Evolutionary conservation across 1,140 invertebrate genomes (phyloP).

Genomic region (Portunus trituberculatus): DNA sequence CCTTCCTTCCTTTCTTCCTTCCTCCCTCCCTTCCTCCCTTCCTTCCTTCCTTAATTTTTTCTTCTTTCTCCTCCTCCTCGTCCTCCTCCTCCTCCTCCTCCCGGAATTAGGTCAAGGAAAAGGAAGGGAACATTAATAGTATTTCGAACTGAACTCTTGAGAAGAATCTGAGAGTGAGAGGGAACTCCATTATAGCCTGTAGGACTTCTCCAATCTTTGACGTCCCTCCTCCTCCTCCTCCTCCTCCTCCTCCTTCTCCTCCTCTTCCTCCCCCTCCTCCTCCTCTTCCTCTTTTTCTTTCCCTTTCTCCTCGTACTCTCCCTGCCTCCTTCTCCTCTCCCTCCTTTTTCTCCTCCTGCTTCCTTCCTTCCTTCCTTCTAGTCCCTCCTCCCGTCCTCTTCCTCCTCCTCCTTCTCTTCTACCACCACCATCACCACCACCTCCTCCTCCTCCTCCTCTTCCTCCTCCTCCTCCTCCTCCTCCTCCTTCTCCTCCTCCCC

Average conservation of each 20-base stretch:
- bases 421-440: background rate
- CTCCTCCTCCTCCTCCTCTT: constrained; percentile 3
- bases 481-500: too few relatives aligned
- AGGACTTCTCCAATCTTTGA: background rate
- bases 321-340: too few relatives aligned
- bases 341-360: too few relatives aligned
- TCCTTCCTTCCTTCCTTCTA: too few relatives aligned
- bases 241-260: too few relatives aligned
- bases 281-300: too few relatives aligned
- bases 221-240: too few relatives aligned
- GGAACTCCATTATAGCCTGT: background rate
- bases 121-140: background rate
- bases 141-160: background rate
- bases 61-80: background rate
- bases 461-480: background rate
- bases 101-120: background rate
- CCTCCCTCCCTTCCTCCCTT: background rate
- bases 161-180: background rate
- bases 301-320: too few relatives aligned
- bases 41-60: background rate
- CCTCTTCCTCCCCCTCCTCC: too few relatives aligned
- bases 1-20: background rate
- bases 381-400: background rate
- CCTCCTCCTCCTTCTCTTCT: background rate
- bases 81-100: background rate